Percentiles rank a stretch among this genome's conserved stretches.
phyloP scores from a whole-genome alignment of 2,888 invertebrate species.

The Tachina fera region DNA sequence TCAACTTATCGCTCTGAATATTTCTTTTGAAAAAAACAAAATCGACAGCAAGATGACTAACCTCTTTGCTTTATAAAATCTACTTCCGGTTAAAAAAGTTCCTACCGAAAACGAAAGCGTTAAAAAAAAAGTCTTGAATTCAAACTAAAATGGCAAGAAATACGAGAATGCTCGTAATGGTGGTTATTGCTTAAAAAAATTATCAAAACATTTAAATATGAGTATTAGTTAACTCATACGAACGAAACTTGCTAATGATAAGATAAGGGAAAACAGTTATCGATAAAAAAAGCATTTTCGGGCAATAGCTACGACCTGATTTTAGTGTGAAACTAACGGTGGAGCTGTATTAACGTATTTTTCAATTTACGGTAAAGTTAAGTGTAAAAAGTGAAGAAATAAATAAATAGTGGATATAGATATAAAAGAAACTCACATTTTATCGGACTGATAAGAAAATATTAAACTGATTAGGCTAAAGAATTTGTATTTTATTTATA shows the following conservation, averaged over 20 bases:
- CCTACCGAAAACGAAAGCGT: background rate
- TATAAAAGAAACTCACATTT: slow-evolving; percentile 66
- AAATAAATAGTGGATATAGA: slow-evolving; percentile 58
- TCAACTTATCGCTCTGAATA: too few relatives aligned
- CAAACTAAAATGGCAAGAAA: background rate
- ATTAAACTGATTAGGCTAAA: slow-evolving; percentile 58
- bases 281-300: slow-evolving; percentile 74
- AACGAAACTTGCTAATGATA: slow-evolving; percentile 54
- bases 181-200: slow-evolving; percentile 16
- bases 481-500: background rate
- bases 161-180: slow-evolving; percentile 1
- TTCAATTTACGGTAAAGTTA: slow-evolving; percentile 68
- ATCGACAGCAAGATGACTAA: slow-evolving; percentile 26
- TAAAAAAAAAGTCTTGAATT: slow-evolving; percentile 4
- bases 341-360: slow-evolving; percentile 78
- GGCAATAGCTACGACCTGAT: slow-evolving; percentile 75
- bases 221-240: background rate
- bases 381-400: slow-evolving; percentile 41
- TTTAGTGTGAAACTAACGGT: slow-evolving; percentile 78
- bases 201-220: background rate
- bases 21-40: too few relatives aligned
- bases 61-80: slow-evolving; percentile 6
- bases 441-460: slow-evolving; percentile 74
- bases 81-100: slow-evolving; percentile 24
- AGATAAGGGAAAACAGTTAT: slow-evolving; percentile 74